phyloP scores from a whole-genome alignment of 2,888 invertebrate species.

The Tenthredo livida region DNA sequence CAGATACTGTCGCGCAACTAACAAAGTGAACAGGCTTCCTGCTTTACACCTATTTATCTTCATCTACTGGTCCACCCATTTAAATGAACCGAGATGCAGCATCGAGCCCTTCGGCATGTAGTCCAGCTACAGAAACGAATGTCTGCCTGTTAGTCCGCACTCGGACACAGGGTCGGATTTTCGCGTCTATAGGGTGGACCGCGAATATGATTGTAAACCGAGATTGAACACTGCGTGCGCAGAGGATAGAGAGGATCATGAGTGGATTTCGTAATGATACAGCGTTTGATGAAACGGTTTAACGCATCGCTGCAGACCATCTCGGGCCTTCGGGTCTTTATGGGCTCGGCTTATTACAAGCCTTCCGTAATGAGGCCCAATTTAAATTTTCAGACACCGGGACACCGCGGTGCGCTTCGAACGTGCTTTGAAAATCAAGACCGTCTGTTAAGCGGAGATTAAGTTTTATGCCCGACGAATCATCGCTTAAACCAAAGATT shows the following conservation, averaged over 20 bases:
- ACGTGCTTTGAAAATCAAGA: conserved; percentile 31
- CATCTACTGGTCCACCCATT: conserved; percentile 57
- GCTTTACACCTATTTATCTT: conserved; percentile 68
- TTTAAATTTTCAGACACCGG: conserved; percentile 29
- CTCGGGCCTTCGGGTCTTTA: background rate
- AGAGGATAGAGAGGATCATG: background rate
- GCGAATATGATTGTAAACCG: background rate
- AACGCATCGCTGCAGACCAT: background rate
- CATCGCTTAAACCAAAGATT: background rate
- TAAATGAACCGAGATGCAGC: conserved; percentile 47
- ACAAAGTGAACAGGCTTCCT: conserved; percentile 49
- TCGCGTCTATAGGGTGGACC: conserved; percentile 40
- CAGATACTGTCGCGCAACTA: conserved; percentile 35
- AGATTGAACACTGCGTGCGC: background rate
- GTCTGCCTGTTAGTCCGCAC: conserved; percentile 36
- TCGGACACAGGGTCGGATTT: conserved; percentile 14
- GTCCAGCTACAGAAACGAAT: conserved; percentile 39
- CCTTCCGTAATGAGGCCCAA: conserved; percentile 34
- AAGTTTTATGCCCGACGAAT: background rate
- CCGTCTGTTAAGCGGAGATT: background rate
- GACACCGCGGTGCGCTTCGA: background rate
- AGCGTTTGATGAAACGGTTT: conserved; percentile 2
- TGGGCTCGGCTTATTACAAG: conserved; percentile 15
- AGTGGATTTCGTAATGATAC: background rate
- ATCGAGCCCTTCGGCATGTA: conserved; percentile 37